These are phyloP conservation scores for Cephus rjabovi DNA, from an alignment of 2,888 invertebrate species.

Conservation along the genomic window DNA sequence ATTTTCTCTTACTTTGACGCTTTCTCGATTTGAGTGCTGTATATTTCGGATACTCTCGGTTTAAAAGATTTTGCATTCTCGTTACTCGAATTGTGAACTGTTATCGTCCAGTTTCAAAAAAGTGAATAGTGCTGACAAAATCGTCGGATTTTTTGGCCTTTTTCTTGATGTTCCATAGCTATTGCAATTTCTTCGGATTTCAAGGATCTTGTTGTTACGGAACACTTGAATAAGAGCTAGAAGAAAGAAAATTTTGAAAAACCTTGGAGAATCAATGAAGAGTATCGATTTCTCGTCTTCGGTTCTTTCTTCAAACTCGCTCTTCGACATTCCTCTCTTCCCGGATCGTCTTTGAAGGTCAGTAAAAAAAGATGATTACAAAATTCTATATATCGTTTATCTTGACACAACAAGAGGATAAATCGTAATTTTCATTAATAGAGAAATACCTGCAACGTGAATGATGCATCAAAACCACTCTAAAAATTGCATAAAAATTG, in stretches of 20 bases:
- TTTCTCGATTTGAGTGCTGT: neutral
- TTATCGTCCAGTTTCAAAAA: neutral
- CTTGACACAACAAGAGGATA: neutral
- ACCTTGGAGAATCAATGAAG: neutral
- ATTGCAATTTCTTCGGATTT: neutral
- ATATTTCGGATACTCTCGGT: neutral
- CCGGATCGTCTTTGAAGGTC: neutral
- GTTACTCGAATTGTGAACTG: neutral
- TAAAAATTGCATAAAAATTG: neutral
- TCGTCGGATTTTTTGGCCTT: neutral
- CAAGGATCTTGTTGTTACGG: neutral
- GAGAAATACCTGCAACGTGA: neutral
- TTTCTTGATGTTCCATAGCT: neutral
- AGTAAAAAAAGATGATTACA: neutral
- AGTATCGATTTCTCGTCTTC: neutral
- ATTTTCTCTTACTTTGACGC: neutral
- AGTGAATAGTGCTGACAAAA: neutral
- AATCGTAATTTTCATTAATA: neutral
- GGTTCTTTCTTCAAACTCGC: neutral
- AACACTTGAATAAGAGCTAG: neutral
- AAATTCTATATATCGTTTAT: neutral
- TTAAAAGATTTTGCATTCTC: neutral
- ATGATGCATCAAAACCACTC: neutral
- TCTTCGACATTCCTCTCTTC: neutral
- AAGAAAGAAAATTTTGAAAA: neutral